These are phyloP conservation scores for Tyto alba DNA, from an alignment of 2,113 vertebrate genomes.

Conservation along the genomic window DNA sequence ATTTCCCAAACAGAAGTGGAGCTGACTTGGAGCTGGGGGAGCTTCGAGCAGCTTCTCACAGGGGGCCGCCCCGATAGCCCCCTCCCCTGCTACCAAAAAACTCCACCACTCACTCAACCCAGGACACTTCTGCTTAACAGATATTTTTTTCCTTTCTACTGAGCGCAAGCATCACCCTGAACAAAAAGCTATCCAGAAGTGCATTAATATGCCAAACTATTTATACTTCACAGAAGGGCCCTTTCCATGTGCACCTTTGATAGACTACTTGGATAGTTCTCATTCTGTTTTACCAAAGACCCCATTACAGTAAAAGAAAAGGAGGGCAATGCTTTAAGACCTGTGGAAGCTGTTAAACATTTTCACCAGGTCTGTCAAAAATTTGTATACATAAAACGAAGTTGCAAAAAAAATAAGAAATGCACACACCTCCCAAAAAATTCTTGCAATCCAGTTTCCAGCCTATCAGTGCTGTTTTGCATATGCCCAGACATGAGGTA, in stretches of 20 bases:
- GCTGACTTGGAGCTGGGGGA: too few species aligned
- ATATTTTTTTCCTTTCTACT: not conserved
- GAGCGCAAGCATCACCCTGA: not conserved
- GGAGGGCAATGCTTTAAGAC: not conserved
- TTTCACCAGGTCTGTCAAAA: not conserved
- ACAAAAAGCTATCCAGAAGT: not conserved
- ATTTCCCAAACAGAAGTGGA: too few species aligned
- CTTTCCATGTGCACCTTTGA: not conserved
- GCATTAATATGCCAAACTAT: not conserved
- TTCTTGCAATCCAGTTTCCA: not conserved
- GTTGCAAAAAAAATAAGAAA: not conserved
- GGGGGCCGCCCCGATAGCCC: too few species aligned
- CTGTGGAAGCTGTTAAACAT: not conserved
- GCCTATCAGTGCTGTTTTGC: not conserved
- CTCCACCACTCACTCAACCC: too few species aligned
- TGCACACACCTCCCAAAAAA: fast-evolving
- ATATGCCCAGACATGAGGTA: not conserved
- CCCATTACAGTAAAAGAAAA: not conserved
- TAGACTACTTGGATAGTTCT: not conserved
- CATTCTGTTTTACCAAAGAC: not conserved
- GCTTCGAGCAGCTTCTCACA: too few species aligned
- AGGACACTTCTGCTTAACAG: not conserved
- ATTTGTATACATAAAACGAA: not conserved
- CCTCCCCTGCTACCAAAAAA: too few species aligned
- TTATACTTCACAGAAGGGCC: not conserved